Base-by-base conservation (phyloP, 1,140 invertebrate genomes). In the Metaphire vulgaris region DNA sequence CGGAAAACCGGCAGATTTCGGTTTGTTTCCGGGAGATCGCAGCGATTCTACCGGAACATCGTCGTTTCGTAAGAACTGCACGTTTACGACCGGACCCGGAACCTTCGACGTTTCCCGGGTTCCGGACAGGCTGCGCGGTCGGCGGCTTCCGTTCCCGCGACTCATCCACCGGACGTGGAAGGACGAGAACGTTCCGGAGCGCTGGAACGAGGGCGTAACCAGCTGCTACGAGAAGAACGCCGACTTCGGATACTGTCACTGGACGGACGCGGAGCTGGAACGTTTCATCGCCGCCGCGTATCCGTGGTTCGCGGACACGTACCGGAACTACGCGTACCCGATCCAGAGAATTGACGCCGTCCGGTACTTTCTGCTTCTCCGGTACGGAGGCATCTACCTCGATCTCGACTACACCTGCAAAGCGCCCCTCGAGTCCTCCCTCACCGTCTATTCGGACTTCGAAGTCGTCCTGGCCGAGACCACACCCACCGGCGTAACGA, bases 341-440 rank as follows among this genome's bases (percentile, higher is more conserved):
- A 75, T 75, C 32, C 74, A 75, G 66, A 28, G 72, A n/a, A 41
- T 64, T 33, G 74, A 75, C 32, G 74, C 66, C 30, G 66, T 31
- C 15, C 56, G 74, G 32, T 69, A 69, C 26, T 69, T 75, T 33
- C 32, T 75, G 2, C 66, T 75, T 1, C 67, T 68, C 41, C 65
- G 33, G n/a, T 75, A 75, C 33, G 74, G 74, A 6, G 74, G 74
- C 12, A 66, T 75, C n/a, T 75, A 75, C 31, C 30, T 69, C 15
- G 74, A 75, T 33, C 41, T 75, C n/a, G 74, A 75, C 66, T 30
- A 68, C 31, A 56, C 32, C 26, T 75, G 74, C 32, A 69, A 69
- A 28, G 32, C 21, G 12, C 41, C 74, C 16, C 66, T 75, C 16
- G 66, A 75, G 28, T 12, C n/a, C 1, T n/a, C 33, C 14, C 72